Base-by-base conservation (phyloP, 2,888 invertebrate species). In the Noctuana brunneofusca region DNA sequence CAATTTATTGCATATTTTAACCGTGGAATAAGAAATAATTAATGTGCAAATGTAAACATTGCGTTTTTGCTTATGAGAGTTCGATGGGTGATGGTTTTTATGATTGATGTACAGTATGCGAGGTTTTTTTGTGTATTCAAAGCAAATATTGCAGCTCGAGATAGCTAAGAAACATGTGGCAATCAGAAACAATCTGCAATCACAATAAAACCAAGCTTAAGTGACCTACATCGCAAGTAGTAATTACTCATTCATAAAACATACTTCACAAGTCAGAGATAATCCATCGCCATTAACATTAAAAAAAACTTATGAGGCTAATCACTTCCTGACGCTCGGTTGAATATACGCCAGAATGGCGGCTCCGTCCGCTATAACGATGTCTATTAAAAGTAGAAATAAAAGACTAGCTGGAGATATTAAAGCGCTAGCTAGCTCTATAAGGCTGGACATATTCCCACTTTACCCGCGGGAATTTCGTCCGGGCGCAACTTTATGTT, bases 351-450 rank as follows among this genome's bases (percentile, higher is more conserved):
- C 52, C 52, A 30, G 43, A 43, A 59, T 53, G 41, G 43, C 27
- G 20, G 41, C 58, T 43, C 24, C 32, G 53, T 53, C 32, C 38
- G 57, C 32, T 53, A 53, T 43, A 60, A 59, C 43, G 59, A 53
- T 38, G 53, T 46, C 52, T 54, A 59, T 66, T 68, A 65, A 65
- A 63, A 49, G 46, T 16, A 30, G 60, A 35, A 65, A 64, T 64
- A 53, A 65, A 68, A 68, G 55, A 59, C 52, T 16, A 41, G 56
- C 49, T 59, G 41, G 64, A 58, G 55, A 64, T 58, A 59, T 64
- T 63, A 66, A 62, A 66, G 65, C 64, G 62, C 59, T 63, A 58
- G 58, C 53, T n/a, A n/a, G n/a, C 8, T 60, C 57, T 58, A 65
- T 66, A 66, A 60, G 60, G 54, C 54, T 54, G 38, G 38, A 49